These are phyloP conservation scores for Parnassius mnemosyne DNA, from an alignment of 2,888 invertebrate species.

Conservation along the genomic window DNA sequence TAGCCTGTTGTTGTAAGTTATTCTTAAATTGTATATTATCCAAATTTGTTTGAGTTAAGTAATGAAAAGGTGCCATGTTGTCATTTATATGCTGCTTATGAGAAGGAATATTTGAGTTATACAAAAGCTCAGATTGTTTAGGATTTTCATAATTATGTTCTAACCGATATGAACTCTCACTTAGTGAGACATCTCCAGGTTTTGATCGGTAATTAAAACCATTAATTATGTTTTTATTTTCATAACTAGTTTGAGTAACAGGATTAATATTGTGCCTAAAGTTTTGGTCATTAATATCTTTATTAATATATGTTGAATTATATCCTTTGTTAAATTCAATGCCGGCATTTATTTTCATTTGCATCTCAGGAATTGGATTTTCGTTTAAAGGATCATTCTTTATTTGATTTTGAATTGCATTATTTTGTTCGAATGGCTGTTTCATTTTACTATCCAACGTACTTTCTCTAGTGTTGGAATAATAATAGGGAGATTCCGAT, in stretches of 20 bases:
- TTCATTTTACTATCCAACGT: slow-evolving; percentile 54
- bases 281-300: slow-evolving; percentile 56
- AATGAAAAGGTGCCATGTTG: slow-evolving; percentile 45
- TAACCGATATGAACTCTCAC: slow-evolving; percentile 50
- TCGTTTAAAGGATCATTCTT: slow-evolving; percentile 73
- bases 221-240: slow-evolving; percentile 67
- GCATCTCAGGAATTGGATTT: slow-evolving; percentile 55
- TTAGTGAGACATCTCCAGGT: slow-evolving; percentile 48
- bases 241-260: slow-evolving; percentile 62
- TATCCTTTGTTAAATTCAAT: slow-evolving; percentile 47
- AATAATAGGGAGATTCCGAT: slow-evolving; percentile 60
- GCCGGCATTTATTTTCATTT: slow-evolving; percentile 38
- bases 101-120: slow-evolving; percentile 40
- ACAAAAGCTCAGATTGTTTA: slow-evolving; percentile 45
- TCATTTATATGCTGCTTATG: slow-evolving; percentile 48
- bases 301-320: slow-evolving; percentile 47
- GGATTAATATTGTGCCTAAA: slow-evolving; percentile 58
- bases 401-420: slow-evolving; percentile 72
- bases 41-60: slow-evolving; percentile 48
- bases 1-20: slow-evolving; percentile 49
- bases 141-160: slow-evolving; percentile 54
- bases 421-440: slow-evolving; percentile 71
- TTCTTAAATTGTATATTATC: slow-evolving; percentile 52
- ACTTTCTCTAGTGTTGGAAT: slow-evolving; percentile 50
- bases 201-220: slow-evolving; percentile 63